These are phyloP conservation scores for Euplagia quadripunctaria DNA, from an alignment of 2,888 invertebrate genomes.

Conservation along the genomic window DNA sequence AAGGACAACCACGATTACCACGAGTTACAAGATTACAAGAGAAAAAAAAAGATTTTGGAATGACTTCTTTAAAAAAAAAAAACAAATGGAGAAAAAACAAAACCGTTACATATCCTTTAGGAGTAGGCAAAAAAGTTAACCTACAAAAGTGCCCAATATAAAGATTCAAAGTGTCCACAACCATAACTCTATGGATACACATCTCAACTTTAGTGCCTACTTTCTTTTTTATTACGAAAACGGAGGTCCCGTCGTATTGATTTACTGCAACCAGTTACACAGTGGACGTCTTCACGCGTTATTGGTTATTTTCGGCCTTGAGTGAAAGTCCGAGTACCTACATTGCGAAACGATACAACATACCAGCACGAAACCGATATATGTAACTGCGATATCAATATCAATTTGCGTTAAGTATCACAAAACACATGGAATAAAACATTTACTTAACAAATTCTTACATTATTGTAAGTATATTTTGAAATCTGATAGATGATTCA, in stretches of 20 bases:
- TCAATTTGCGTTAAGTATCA: constrained; percentile 8
- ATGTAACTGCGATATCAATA: constrained; percentile 24
- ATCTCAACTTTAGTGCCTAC: background rate
- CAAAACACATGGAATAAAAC: background rate
- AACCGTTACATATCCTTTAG: background rate
- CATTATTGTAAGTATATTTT: constrained; percentile 5
- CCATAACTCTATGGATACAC: background rate
- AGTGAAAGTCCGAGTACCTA: constrained; percentile 72
- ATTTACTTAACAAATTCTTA: constrained; percentile 11
- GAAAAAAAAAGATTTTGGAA: too few species aligned
- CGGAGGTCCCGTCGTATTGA: constrained; percentile 20
- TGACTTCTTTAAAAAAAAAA: too few species aligned
- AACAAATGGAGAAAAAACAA: too few species aligned
- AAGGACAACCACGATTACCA: too few species aligned
- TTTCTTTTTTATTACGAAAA: background rate
- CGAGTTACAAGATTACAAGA: too few species aligned
- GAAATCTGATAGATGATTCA: constrained; percentile 7
- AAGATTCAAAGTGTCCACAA: background rate
- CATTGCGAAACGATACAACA: constrained; percentile 48
- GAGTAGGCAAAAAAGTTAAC: background rate
- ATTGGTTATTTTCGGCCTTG: constrained; percentile 78
- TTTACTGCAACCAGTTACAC: constrained; percentile 43
- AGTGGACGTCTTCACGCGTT: constrained; percentile 37
- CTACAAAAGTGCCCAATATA: background rate
- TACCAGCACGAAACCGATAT: constrained; percentile 33